Evolutionary conservation across 2,113 vertebrate species (phyloP), one percentile per base, ranked within the genome.

Genomic region (Xerus inauris): DNA sequence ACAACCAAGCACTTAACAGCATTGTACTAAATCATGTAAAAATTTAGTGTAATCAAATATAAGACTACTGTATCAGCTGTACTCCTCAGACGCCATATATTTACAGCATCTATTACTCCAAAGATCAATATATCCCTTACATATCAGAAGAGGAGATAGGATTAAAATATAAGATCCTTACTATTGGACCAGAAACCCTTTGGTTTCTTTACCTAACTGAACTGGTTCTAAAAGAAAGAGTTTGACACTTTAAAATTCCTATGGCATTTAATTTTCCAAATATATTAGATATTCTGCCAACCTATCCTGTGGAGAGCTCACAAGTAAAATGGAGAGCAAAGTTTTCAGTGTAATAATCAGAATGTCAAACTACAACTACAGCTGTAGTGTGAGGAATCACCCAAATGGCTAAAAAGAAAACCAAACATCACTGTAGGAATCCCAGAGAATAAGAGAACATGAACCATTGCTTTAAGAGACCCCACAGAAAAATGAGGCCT

Each of bases 181-280:
- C n/a, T 35, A 82, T 10, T 10, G 42, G 16, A 87, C 32, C 24
- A 71, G 84, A 0, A 62, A 87, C 16, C 30, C 11, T 85, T 85
- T 6, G 6, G 22, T 77, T 94, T 82, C 30, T 86, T 75, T 82
- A 57, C 71, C 35, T 92, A 87, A 86, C 22, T 72, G 30, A 26
- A n/a, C 47, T 89, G 20, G 22, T 69, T 95, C 76, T 1, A 75
- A 38, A 97, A 73, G 75, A 84, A 0, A 65, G 84, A 13, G 59
- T 92, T 81, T 87, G 59, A 80, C 69, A 40, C 62, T 80, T 83
- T 95, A 24, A 94, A 94, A 91, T 73, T 87, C 30, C 65, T 72
- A 49, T 24, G 32, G 35, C 32, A 93, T 71, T 87, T 85, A 59
- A 93, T 42, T 93, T 94, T 95, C 40, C 90, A 75, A 87, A 90